Conservation (phyloP, 2,113 vertebrate genomes). For the Dunckerocampus dactyliophorus region DNA sequence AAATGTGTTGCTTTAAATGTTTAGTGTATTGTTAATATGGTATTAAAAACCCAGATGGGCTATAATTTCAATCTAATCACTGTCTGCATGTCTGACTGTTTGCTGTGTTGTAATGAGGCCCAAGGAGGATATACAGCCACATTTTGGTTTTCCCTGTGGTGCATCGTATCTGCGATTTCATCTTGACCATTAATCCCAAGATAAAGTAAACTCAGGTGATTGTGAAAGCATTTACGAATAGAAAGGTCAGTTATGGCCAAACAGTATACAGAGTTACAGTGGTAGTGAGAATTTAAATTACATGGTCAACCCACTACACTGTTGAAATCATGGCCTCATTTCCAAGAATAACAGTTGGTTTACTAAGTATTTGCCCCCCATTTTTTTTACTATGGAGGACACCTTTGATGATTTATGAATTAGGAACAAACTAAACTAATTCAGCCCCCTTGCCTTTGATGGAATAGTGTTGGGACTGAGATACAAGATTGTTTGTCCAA, state of each 20-base stretch:
- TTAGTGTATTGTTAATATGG: no score
- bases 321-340: slow-evolving; percentile 6
- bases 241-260: no score
- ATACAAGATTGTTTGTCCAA: slow-evolving; percentile 12
- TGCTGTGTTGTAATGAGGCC: slow-evolving; percentile 52
- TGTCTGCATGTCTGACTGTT: slow-evolving; percentile 14
- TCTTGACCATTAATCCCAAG: slow-evolving; percentile 42
- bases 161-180: slow-evolving; percentile 2
- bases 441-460: slow-evolving; percentile 39
- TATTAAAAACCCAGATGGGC: slow-evolving; percentile 3
- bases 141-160: slow-evolving; percentile 39
- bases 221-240: no score
- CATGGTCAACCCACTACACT: not conserved
- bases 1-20: no score
- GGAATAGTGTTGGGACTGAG: slow-evolving; percentile 29
- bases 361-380: not conserved
- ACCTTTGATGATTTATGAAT: slow-evolving; percentile 48
- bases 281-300: no score
- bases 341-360: slow-evolving; percentile 12
- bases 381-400: slow-evolving; percentile 21
- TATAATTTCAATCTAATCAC: no score
- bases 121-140: slow-evolving; percentile 30
- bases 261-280: no score
- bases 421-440: slow-evolving; percentile 25
- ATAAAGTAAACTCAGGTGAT: no score